phyloP scores from a whole-genome alignment of 2,797 vertebrate genomes.

The Coendou prehensilis region DNA sequence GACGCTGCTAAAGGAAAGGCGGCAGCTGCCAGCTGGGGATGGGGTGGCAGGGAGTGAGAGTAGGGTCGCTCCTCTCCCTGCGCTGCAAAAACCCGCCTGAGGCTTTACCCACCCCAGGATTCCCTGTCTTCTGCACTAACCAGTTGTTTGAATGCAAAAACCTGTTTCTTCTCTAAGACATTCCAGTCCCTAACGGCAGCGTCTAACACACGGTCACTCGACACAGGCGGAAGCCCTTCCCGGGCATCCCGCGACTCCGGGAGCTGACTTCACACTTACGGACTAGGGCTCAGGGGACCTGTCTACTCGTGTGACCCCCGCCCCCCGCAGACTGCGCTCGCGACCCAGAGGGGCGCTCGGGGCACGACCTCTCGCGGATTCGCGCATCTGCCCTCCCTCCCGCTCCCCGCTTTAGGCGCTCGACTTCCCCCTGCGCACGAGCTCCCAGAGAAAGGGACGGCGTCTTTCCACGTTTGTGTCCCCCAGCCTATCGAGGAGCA shows the following conservation, averaged over 20 bases:
- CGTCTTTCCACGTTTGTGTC: neutral
- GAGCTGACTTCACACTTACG: neutral
- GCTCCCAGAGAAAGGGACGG: neutral
- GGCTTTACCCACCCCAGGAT: neutral
- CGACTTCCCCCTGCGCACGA: neutral
- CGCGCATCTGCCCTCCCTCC: no score
- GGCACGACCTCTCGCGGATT: neutral
- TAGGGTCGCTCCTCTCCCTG: neutral
- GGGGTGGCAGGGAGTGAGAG: neutral
- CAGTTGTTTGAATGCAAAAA: constrained; percentile 2
- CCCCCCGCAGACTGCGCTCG: neutral
- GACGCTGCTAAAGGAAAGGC: constrained; percentile 32
- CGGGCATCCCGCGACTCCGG: neutral
- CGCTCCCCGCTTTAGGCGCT: neutral
- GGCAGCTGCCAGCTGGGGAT: neutral
- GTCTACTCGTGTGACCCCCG: neutral
- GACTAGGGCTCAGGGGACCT: neutral
- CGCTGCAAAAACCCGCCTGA: neutral
- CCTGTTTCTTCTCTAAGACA: constrained; percentile 48
- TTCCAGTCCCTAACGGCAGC: neutral
- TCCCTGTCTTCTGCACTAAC: neutral
- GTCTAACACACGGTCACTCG: neutral
- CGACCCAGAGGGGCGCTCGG: neutral
- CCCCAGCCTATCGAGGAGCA: neutral
- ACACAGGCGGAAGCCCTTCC: constrained; percentile 3